phyloP scores from a whole-genome alignment of 2,888 invertebrate species.

The Elaeidobius kamerunicus region DNA sequence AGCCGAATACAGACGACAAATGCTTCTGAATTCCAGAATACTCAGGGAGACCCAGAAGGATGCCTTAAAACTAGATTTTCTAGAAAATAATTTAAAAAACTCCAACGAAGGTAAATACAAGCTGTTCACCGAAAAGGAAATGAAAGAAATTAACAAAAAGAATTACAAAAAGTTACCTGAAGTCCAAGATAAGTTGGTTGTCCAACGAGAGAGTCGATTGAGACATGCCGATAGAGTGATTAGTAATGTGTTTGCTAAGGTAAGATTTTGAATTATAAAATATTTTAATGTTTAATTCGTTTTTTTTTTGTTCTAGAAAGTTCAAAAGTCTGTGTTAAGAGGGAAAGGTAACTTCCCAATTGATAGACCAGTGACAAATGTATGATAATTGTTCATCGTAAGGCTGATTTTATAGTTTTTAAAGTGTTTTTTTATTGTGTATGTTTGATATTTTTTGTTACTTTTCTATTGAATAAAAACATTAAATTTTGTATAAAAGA shows the following conservation, averaged over 20 bases:
- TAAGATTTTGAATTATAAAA: slow-evolving; percentile 40
- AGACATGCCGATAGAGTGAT: slow-evolving; percentile 68
- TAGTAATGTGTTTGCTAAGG: slow-evolving; percentile 74
- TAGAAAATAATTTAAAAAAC: slow-evolving; percentile 33
- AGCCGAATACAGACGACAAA: slow-evolving; percentile 53
- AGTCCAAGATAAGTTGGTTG: slow-evolving; percentile 60
- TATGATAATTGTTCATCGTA: slow-evolving; percentile 2
- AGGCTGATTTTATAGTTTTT: slow-evolving; percentile 4
- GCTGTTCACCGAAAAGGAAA: slow-evolving; percentile 49
- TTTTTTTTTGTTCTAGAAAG: slow-evolving; percentile 54
- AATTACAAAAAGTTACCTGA: slow-evolving; percentile 71
- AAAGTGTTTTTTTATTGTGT: too few species aligned
- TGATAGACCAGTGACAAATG: slow-evolving; percentile 57
- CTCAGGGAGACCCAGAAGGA: slow-evolving; percentile 47
- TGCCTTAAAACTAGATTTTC: slow-evolving; percentile 45
- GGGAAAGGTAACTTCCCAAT: slow-evolving; percentile 66
- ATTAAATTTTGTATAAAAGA: too few species aligned
- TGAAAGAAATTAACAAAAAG: slow-evolving; percentile 58
- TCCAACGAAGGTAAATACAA: slow-evolving; percentile 26
- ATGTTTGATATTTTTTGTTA: too few species aligned
- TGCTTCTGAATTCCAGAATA: slow-evolving; percentile 32
- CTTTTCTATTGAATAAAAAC: too few species aligned
- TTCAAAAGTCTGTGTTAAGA: slow-evolving; percentile 63
- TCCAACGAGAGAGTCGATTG: slow-evolving; percentile 56
- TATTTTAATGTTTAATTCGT: slow-evolving; percentile 4